Base-by-base conservation (phyloP, 1,140 invertebrate genomes). In the Mycetomoellerius zeteki region DNA sequence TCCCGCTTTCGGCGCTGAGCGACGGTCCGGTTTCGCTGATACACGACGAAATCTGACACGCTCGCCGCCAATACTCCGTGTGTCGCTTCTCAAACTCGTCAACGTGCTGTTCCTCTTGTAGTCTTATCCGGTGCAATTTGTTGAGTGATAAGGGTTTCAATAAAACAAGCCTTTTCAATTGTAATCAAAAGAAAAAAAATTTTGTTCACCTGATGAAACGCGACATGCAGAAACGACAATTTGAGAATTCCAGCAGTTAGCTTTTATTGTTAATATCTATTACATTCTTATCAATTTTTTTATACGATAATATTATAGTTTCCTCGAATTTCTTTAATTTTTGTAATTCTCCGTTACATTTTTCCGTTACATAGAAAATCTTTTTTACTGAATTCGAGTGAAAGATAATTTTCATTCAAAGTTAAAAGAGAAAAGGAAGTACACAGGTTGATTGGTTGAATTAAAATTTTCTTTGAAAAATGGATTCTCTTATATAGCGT, bases 1-100 rank as follows among this genome's bases (percentile, higher is more conserved):
- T 84, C 27, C 69, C n/a, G 67, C 69, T 84, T 62, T 75, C n/a
- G 69, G 54, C 69, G 27, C 54, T 37, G 50, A 52, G 14, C 27
- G 37, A 33, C 80, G 54, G 60, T 60, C 54, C 67, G 56, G 80
- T 84, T 84, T 84, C 69, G 80, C 80, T 84, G 80, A 84, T 84
- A 54, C 80, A 50, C 80, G 54, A 60, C 24, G 80, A 62, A 84
- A 84, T 5, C 54, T 75, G 80, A 84, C 69, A 84, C 80, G 69
- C 54, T 84, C 69, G 24, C 19, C 54, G 43, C 52, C 33, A 21
- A 56, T 19, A 21, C 24, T 60, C 37, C 37, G 67, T 69, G 47
- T 81, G 21, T 62, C 80, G 33, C 80, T 84, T 30, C 69, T 75
- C 80, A 71, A 73, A 71, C 69, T 82, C 37, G 80, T 82, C 78